Evolutionary conservation across 2,888 invertebrate genomes (phyloP), one percentile per base, ranked within the genome.

Genomic region (Tyria jacobaeae): DNA sequence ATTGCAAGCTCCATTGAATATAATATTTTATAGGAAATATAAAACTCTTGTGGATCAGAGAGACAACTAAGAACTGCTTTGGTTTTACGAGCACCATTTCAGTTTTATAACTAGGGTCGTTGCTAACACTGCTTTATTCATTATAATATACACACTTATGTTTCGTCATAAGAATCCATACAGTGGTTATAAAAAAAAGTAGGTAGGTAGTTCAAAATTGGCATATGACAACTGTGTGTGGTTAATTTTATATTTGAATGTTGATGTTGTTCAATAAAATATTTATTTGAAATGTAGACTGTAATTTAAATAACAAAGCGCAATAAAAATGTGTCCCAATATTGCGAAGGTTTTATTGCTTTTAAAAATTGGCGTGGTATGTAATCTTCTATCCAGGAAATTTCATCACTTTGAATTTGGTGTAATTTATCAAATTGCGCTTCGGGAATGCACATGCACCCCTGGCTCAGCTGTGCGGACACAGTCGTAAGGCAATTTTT

Each of bases 341-440:
- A 63, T 76, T 74, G 66, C 61, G 39, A 55, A 56, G 44, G 60
- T 69, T 75, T 75, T 73, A 76, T 81, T 79, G 66, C 68, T 62
- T 64, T 64, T 65, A 68, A 76, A 72, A 74, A n/a, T 62, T 66
- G 69, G 55, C 61, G 65, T 48, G 68, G 78, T 65, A 65, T 73
- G 83, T 84, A 85, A 87, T 87, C 83, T 84, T 71, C 75, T 82
- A 73, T 76, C 75, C 80, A 81, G 81, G 85, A 75, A 85, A 86
- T 89, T 88, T 88, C 87, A 87, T 89, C 87, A 87, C 80, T 80
- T 82, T 80, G 84, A 82, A 88, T 89, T 87, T 76, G 80, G 88
- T 85, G 88, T 91, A 91, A 92, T 92, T 92, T 90, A 91, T 91
- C 88, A 91, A 91, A 91, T 90, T 88, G 88, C 83, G 76, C 71